phyloP scores from a whole-genome alignment of 2,113 vertebrate species.

The Tretioscincus oriximinensis region DNA sequence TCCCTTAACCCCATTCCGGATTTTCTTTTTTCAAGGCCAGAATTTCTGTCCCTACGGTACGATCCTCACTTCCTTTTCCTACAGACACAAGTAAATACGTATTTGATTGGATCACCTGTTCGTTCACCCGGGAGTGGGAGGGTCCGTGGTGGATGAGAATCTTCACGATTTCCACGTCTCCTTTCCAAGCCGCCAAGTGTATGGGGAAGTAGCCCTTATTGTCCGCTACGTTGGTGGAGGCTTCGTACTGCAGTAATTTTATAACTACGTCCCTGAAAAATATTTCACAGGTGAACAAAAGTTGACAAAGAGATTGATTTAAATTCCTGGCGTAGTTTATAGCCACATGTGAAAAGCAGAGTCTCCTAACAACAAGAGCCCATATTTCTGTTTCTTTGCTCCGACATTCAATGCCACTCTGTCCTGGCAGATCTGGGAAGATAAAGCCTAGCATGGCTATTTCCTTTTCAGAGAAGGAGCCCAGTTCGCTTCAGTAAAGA shows the following conservation, averaged over 20 bases:
- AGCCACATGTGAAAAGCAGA: no score
- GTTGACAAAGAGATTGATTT: slow-evolving; percentile 32
- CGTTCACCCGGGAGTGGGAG: slow-evolving; percentile 92
- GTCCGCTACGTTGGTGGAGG: slow-evolving; percentile 90
- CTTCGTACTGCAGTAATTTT: slow-evolving; percentile 94
- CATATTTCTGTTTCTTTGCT: no score
- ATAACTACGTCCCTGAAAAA: slow-evolving; percentile 90
- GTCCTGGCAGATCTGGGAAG: no score
- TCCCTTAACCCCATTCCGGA: not conserved
- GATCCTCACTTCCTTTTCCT: slow-evolving; percentile 33
- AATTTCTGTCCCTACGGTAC: slow-evolving; percentile 4
- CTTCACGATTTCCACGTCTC: slow-evolving; percentile 95
- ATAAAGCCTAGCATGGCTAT: slow-evolving; percentile 21
- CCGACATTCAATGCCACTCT: no score
- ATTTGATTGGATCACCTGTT: slow-evolving; percentile 81
- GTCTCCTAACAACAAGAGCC: no score
- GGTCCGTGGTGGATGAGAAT: slow-evolving; percentile 93
- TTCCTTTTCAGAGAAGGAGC: not conserved
- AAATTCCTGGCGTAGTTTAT: slow-evolving; percentile 8
- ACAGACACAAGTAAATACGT: slow-evolving; percentile 33
- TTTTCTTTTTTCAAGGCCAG: not conserved
- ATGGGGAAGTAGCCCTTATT: slow-evolving; percentile 97
- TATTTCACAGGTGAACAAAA: slow-evolving; percentile 41
- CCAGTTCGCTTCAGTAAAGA: no score
- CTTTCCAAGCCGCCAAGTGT: slow-evolving; percentile 96